Percentiles rank a stretch among this genome's conserved stretches.
phyloP scores from a whole-genome alignment of 2,113 vertebrate genomes.

The Agelaius phoeniceus region DNA sequence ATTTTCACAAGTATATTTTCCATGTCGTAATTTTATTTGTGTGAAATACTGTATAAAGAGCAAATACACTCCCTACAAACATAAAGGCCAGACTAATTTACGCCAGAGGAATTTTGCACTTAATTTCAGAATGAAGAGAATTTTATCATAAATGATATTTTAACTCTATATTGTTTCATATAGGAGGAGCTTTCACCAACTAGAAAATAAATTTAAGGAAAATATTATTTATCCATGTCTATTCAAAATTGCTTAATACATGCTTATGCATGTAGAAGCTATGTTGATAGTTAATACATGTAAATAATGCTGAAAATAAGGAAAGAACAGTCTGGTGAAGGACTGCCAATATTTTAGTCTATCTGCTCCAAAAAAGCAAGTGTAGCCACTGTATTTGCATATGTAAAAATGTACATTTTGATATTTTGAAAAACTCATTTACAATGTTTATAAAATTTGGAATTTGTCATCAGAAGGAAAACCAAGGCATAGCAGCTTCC shows the following conservation, averaged over 20 bases:
- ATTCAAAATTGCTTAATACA: neutral
- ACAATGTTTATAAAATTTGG: neutral
- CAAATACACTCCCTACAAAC: neutral
- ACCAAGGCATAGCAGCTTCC: neutral
- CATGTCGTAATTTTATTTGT: rapidly evolving
- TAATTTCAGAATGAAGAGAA: neutral
- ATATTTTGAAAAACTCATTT: neutral
- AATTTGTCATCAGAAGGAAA: neutral
- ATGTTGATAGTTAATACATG: neutral
- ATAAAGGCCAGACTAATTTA: neutral
- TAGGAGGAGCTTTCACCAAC: neutral
- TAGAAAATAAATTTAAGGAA: neutral
- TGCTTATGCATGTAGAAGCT: neutral
- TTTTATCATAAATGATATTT: neutral
- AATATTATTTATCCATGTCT: neutral
- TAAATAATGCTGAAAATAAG: neutral
- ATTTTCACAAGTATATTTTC: neutral
- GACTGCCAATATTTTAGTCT: neutral
- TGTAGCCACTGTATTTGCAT: neutral
- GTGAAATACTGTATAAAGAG: rapidly evolving
- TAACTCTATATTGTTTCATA: neutral
- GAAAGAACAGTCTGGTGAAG: neutral
- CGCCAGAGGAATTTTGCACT: neutral
- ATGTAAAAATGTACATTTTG: rapidly evolving
- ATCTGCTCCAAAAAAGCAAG: neutral